These are phyloP conservation scores for Hoplostethus mediterraneus DNA, from an alignment of 2,797 vertebrate genomes.

Conservation along the genomic window DNA sequence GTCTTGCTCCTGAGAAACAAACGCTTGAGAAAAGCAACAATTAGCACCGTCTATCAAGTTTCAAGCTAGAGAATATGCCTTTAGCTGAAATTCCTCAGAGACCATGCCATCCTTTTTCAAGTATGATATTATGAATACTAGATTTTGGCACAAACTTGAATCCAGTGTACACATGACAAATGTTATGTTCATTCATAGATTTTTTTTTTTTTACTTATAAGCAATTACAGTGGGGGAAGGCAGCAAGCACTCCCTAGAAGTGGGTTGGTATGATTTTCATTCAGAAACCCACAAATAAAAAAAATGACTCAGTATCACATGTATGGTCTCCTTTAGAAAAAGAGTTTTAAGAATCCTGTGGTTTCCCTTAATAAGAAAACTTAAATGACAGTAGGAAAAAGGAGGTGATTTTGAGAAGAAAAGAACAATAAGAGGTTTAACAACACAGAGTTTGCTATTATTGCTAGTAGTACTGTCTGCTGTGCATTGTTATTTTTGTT, in stretches of 20 bases:
- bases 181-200: background rate
- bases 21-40: constrained; percentile 31
- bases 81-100: constrained; percentile 55
- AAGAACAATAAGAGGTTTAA: constrained; percentile 1
- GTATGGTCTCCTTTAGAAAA: constrained; percentile 38
- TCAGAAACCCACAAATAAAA: constrained; percentile 50
- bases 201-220: background rate
- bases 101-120: background rate
- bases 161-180: background rate
- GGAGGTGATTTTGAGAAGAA: background rate
- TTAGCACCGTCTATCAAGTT: constrained; percentile 55
- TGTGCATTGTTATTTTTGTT: constrained; percentile 22
- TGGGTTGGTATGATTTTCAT: constrained; percentile 42
- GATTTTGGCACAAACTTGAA: background rate
- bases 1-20: background rate
- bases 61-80: constrained; percentile 33
- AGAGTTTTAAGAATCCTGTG: constrained; percentile 37
- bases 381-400: constrained; percentile 38
- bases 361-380: constrained; percentile 44
- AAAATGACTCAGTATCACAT: constrained; percentile 56
- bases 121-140: background rate
- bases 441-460: background rate
- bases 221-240: constrained; percentile 23
- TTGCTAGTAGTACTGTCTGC: constrained; percentile 23
- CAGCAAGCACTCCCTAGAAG: constrained; percentile 14